Evolutionary conservation across 2,888 invertebrate species (phyloP).

Genomic region (Ochlodes sylvanus): DNA sequence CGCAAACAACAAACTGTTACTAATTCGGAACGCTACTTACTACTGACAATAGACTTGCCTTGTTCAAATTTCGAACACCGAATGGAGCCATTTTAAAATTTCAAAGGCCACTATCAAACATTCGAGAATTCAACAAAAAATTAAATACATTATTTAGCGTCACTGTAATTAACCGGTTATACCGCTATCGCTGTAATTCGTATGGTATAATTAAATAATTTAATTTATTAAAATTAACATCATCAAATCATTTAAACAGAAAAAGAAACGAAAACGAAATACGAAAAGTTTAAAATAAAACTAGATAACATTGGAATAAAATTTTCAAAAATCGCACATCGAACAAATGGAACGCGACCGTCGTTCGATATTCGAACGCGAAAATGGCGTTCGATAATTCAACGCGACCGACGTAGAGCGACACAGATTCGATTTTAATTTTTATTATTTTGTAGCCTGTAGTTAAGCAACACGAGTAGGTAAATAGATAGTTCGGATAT

Average conservation of each 20-base stretch:
- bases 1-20: conserved; percentile 45
- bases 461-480: conserved; percentile 14
- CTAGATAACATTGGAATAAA: neutral
- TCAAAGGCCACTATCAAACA: conserved; percentile 28
- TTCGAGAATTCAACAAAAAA: conserved; percentile 33
- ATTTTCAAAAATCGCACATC: conserved; percentile 1
- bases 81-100: conserved; percentile 34
- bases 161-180: conserved; percentile 26
- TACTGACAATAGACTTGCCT: conserved; percentile 42
- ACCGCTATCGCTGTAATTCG: conserved; percentile 2
- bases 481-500: conserved; percentile 21
- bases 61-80: conserved; percentile 41
- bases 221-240: conserved; percentile 18
- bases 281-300: neutral
- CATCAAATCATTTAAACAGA: neutral
- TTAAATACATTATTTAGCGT: conserved; percentile 22
- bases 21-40: conserved; percentile 41
- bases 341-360: conserved; percentile 1
- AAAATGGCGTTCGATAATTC: conserved; percentile 32
- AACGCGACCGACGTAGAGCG: conserved; percentile 27
- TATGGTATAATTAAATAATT: conserved; percentile 11
- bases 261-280: neutral
- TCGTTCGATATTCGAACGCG: conserved; percentile 18
- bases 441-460: conserved; percentile 12
- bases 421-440: conserved; percentile 30